Evolutionary conservation across 1,140 invertebrate genomes (phyloP).

Genomic region (Yoshiicerus persimilis): DNA sequence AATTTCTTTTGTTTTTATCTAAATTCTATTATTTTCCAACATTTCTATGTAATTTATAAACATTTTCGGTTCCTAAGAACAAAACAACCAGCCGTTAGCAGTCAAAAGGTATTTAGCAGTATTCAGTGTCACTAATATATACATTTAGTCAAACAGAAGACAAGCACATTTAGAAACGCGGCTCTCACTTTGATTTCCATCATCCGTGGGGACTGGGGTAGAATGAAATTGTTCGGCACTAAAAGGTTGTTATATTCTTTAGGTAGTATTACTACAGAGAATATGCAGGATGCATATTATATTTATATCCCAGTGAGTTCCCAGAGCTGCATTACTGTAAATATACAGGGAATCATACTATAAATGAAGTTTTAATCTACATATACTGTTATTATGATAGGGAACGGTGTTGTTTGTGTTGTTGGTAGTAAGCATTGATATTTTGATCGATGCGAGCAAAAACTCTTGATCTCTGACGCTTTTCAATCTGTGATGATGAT

Average conservation of each 20-base stretch:
- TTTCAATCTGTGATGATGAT: slow-evolving; percentile 37
- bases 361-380: background rate
- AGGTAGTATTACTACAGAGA: background rate
- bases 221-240: background rate
- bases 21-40: background rate
- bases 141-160: background rate
- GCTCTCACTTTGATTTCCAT: background rate
- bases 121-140: background rate
- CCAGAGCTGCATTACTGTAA: background rate
- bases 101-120: background rate
- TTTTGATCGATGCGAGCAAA: slow-evolving; percentile 39
- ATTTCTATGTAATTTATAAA: too few relatives aligned
- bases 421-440: slow-evolving; percentile 25
- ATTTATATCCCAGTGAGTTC: background rate
- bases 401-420: background rate
- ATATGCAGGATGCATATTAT: background rate
- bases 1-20: background rate
- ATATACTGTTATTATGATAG: slow-evolving; percentile 20
- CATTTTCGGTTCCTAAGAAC: too few relatives aligned
- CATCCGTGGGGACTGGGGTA: background rate
- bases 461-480: slow-evolving; percentile 43
- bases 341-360: background rate
- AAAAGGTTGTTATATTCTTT: background rate
- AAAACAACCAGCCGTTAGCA: background rate
- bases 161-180: background rate